These are phyloP conservation scores for Conus canariensis DNA, from an alignment of 2,888 invertebrate species.

Conservation along the genomic window DNA sequence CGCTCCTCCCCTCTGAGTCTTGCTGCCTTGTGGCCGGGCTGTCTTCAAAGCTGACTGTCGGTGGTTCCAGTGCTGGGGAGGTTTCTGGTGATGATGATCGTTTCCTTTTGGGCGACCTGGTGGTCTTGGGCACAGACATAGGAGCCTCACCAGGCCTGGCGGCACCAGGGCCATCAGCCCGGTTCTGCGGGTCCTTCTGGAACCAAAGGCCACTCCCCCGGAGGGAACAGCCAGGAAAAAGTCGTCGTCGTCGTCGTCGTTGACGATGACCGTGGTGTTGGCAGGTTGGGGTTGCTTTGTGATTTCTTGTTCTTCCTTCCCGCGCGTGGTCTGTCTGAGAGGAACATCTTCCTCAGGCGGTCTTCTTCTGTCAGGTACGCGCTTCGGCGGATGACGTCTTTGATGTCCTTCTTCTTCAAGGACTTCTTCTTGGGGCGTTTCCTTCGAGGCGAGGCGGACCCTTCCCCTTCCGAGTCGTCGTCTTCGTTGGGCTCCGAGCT, in stretches of 20 bases:
- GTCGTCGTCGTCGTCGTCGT: conserved; percentile 15
- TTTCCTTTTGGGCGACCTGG: background rate
- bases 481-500: conserved; percentile 14
- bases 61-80: background rate
- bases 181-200: conserved; percentile 1
- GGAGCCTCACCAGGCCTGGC: background rate
- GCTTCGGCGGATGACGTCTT: conserved; percentile 27
- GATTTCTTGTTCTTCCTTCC: conserved; percentile 6
- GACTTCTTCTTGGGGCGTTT: background rate
- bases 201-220: background rate
- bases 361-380: conserved; percentile 30
- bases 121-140: background rate
- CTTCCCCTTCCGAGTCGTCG: background rate
- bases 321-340: background rate
- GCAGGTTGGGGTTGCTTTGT: background rate
- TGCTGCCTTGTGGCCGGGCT: background rate
- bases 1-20: background rate
- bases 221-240: background rate
- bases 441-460: background rate
- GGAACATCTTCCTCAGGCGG: conserved; percentile 31
- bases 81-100: background rate
- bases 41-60: background rate
- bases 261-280: conserved; percentile 13
- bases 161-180: background rate
- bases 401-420: conserved; percentile 26